Evolutionary conservation across 2,888 invertebrate species (phyloP).

Genomic region (Eupsilia transversa): DNA sequence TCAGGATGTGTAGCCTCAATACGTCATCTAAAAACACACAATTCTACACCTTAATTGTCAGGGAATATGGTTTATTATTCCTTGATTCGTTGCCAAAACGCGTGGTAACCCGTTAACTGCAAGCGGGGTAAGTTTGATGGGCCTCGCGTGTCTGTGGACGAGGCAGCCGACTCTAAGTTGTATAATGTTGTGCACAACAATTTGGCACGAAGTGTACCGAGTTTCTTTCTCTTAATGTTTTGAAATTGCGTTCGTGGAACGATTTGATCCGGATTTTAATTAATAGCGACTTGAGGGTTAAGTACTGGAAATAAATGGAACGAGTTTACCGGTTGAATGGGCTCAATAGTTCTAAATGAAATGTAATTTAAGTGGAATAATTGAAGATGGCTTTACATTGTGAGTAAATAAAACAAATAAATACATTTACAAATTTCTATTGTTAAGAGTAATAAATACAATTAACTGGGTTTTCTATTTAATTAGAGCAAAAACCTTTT

Average conservation of each 20-base stretch:
- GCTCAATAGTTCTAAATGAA: slow-evolving; percentile 51
- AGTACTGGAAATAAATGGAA: slow-evolving; percentile 46
- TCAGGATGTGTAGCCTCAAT: slow-evolving; percentile 63
- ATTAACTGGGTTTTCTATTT: not conserved
- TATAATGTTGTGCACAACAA: slow-evolving; percentile 55
- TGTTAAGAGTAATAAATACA: not conserved
- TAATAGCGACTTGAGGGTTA: slow-evolving; percentile 46
- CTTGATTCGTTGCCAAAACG: slow-evolving; percentile 23
- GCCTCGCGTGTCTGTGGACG: slow-evolving; percentile 70
- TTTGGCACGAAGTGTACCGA: slow-evolving; percentile 57
- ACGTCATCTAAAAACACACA: slow-evolving; percentile 10
- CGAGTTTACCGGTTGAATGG: slow-evolving; percentile 48
- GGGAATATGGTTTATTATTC: not conserved
- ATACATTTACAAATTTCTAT: not conserved
- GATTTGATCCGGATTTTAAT: slow-evolving; percentile 57
- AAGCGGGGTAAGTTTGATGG: slow-evolving; percentile 73
- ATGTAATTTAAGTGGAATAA: slow-evolving; percentile 47
- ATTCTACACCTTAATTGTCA: not conserved
- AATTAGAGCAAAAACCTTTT: not conserved
- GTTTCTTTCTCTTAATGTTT: slow-evolving; percentile 36
- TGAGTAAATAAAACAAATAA: slow-evolving; percentile 27
- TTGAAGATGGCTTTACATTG: slow-evolving; percentile 30
- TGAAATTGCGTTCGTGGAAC: slow-evolving; percentile 24
- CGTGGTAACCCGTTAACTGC: slow-evolving; percentile 68
- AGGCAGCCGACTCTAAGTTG: slow-evolving; percentile 69